Conservation (phyloP, 1,140 invertebrate genomes). For the Pseudobourletiella spinata region DNA sequence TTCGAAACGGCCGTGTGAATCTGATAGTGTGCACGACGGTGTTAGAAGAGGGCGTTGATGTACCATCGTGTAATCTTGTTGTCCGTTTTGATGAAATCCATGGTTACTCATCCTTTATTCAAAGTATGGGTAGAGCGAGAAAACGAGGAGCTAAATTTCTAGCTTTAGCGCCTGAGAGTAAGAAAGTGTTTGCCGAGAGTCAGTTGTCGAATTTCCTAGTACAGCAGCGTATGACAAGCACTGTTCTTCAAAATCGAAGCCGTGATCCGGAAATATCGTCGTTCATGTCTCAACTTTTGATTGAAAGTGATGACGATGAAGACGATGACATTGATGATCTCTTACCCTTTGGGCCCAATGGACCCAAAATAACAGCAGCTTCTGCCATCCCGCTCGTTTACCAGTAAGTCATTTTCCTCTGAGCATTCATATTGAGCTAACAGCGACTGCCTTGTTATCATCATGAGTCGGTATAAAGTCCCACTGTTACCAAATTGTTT, state of each 20-base stretch:
- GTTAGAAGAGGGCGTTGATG: slow-evolving; percentile 25
- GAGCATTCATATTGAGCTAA: no score
- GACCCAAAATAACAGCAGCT: slow-evolving; percentile 16
- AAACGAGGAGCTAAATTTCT: slow-evolving; percentile 49
- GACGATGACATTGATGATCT: neutral
- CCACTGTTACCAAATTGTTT: no score
- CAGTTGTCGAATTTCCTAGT: slow-evolving; percentile 33
- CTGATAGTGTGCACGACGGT: slow-evolving; percentile 16
- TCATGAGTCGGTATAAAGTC: no score
- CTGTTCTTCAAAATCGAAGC: neutral
- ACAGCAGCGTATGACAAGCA: slow-evolving; percentile 37
- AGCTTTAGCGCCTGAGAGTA: slow-evolving; percentile 43
- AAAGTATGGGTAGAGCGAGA: slow-evolving; percentile 66
- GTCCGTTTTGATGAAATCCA: slow-evolving; percentile 51
- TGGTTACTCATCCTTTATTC: slow-evolving; percentile 70
- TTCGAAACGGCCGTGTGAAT: neutral
- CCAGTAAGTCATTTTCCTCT: slow-evolving; percentile 9
- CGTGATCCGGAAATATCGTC: neutral
- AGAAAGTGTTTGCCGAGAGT: no score
- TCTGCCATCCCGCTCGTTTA: slow-evolving; percentile 10
- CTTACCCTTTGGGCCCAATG: neutral
- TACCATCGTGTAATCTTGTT: slow-evolving; percentile 16
- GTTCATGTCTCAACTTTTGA: neutral
- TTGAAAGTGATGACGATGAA: neutral
- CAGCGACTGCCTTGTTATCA: no score